Percentiles rank a stretch among this genome's conserved stretches.
These are phyloP conservation scores for Tachysurus fulvidraco DNA, from an alignment of 2,113 vertebrate species.

Conservation along the genomic window DNA sequence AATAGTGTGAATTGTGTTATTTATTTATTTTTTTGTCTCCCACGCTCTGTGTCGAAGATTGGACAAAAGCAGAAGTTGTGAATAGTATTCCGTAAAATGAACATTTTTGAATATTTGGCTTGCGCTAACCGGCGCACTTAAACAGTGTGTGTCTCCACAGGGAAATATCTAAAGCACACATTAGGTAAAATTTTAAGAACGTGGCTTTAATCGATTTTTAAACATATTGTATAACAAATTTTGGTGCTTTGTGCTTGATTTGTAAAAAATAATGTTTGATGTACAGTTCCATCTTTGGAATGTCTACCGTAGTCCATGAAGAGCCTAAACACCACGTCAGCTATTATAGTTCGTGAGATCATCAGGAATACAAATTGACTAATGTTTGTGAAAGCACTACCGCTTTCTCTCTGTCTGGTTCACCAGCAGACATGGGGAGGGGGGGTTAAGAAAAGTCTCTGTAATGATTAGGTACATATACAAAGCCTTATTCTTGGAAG, in stretches of 20 bases:
- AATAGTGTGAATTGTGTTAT: constrained; percentile 56
- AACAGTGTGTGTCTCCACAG: background rate
- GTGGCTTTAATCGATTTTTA: background rate
- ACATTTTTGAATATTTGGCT: constrained; percentile 41
- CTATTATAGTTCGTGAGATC: constrained; percentile 21
- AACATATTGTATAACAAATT: constrained; percentile 42
- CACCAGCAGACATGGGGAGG: background rate
- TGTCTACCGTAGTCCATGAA: no score
- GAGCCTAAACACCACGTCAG: constrained; percentile 32
- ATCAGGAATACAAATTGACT: constrained; percentile 12
- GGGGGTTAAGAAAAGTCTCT: background rate
- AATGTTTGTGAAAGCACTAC: constrained; percentile 10
- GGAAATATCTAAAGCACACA: background rate
- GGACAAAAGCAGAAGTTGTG: constrained; percentile 64
- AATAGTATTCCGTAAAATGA: background rate
- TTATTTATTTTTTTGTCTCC: constrained; percentile 49
- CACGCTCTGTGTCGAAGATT: constrained; percentile 45
- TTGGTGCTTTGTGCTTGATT: constrained; percentile 44
- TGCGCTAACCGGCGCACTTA: constrained; percentile 28
- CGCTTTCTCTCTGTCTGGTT: constrained; percentile 36
- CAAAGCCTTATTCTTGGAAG: background rate
- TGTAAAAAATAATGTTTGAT: constrained; percentile 55
- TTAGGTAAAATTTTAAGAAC: background rate
- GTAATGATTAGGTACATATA: background rate
- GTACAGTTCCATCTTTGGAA: no score